Evolutionary conservation across 30 jellyfish, hydroid and myxozoan species (phyloP).

Genomic region (Aurelia sp.): DNA sequence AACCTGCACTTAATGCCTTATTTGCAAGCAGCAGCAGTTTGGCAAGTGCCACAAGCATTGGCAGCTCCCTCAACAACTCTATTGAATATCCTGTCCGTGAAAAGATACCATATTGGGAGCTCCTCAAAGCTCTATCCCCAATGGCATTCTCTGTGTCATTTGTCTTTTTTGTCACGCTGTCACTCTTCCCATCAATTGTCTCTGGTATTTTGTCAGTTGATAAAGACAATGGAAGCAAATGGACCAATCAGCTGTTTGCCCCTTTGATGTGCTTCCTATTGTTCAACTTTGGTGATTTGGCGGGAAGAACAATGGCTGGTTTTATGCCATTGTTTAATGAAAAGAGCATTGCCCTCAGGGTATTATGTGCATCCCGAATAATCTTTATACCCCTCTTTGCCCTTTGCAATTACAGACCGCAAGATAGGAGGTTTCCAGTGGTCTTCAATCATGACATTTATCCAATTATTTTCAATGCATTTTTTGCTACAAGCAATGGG

Average conservation of each 20-base stretch:
- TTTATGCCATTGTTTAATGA: conserved; percentile 61
- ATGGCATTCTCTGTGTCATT: conserved; percentile 83
- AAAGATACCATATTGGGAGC: conserved; percentile 70
- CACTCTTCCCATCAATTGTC: conserved; percentile 90
- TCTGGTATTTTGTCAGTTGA: conserved; percentile 78
- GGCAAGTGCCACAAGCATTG: conserved; percentile 42
- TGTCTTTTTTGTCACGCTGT: conserved; percentile 73
- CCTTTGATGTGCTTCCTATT: conserved; percentile 82
- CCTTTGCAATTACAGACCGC: conserved; percentile 74
- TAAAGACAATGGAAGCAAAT: conserved; percentile 57
- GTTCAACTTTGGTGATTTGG: conserved; percentile 88
- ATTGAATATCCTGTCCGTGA: conserved; percentile 35
- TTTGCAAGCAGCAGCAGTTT: conserved; percentile 63
- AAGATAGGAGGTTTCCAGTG: conserved; percentile 49
- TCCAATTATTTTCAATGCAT: conserved; percentile 74
- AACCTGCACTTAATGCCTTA: conserved; percentile 48
- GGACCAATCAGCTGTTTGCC: conserved; percentile 86
- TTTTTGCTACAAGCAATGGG: conserved; percentile 87
- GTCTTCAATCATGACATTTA: conserved; percentile 76
- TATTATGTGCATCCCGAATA: conserved; percentile 70
- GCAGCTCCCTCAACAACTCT: conserved; percentile 25
- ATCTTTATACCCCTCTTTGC: conserved; percentile 88
- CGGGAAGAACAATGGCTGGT: conserved; percentile 96
- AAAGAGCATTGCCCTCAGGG: conserved; percentile 72
- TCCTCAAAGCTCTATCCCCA: conserved; percentile 73